These are phyloP conservation scores for Struthio camelus DNA, from an alignment of 2,113 vertebrate genomes.

Conservation along the genomic window DNA sequence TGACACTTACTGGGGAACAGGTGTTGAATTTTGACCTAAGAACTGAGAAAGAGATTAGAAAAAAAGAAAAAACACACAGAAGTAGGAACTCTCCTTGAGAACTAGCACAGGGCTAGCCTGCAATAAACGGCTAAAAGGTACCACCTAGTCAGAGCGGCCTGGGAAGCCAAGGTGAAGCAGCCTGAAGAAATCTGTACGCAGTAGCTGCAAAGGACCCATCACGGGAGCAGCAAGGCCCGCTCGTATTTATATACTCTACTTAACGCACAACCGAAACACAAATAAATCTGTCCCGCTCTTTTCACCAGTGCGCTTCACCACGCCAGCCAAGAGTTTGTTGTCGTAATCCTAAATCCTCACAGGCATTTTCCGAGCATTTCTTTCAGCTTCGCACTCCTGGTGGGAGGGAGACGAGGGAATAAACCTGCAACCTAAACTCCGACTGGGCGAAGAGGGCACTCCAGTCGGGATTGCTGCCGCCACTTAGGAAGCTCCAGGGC, in stretches of 20 bases:
- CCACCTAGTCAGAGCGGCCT: not conserved
- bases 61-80: not conserved
- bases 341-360: not conserved
- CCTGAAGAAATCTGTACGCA: not conserved
- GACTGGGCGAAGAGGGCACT: not conserved
- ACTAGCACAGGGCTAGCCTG: not conserved
- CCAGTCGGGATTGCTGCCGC: constrained; percentile 41
- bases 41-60: not conserved
- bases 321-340: not conserved
- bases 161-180: not conserved
- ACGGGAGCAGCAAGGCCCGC: not conserved
- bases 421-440: constrained; percentile 43
- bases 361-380: constrained; percentile 12
- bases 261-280: not conserved
- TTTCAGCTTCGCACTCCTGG: not conserved
- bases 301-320: not conserved
- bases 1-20: not conserved
- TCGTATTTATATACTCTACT: not conserved
- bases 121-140: not conserved
- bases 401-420: not conserved
- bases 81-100: not conserved
- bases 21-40: not conserved
- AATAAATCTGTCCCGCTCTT: not conserved
- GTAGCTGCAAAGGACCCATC: not conserved
- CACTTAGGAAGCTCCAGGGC: constrained; percentile 37